Base-by-base conservation (phyloP, 1,140 invertebrate species). In the Conus ventricosus region DNA sequence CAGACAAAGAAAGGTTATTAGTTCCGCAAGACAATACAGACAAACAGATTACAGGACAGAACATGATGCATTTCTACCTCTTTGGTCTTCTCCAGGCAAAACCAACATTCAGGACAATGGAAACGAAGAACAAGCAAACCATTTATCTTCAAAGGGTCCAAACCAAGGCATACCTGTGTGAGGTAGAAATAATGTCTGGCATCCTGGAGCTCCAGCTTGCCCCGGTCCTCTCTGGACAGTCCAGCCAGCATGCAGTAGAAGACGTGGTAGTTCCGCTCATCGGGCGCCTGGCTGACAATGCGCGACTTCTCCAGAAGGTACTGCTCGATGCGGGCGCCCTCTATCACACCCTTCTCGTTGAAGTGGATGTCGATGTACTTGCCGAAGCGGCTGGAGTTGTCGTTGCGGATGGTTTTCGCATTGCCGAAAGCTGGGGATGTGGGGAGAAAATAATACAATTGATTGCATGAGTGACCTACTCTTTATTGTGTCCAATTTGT, bases 331-430 rank as follows among this genome's bases (percentile, higher is more conserved):
- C 98, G 98, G 20, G 99, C 99, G 51, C 99, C 99, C 96, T 99
- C 99, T 88, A 99, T 99, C 0, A 98, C 97, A 20, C 99, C 99
- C 90, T 97, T 96, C 60, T 97, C 97, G 94, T 98, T 99, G 95
- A 99, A 99, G 95, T 99, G 98, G 92, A 99, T 99, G 94, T 99
- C 99, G 91, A 99, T 99, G 95, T 99, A 99, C 95, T 99, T 99
- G 82, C 98, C 98, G 95, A 99, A 99, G 88, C 99, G 96, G 60
- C 98, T 99, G 0, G 99, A 99, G 95, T 99, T 99, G 95, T 99
- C 99, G 94, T 99, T 99, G 87, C 99, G 96, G 82, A 99, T 98
- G 1, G 99, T 99, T 96, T 99, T 99, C 7, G 99, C 99, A 96
- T 99, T 99, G 88, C 99, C 99, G 96, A 99, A 99, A 8, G 99